Percentiles rank a stretch among this genome's conserved stretches.
phyloP scores from a whole-genome alignment of 2,113 vertebrate genomes.

The Cacatua alba region DNA sequence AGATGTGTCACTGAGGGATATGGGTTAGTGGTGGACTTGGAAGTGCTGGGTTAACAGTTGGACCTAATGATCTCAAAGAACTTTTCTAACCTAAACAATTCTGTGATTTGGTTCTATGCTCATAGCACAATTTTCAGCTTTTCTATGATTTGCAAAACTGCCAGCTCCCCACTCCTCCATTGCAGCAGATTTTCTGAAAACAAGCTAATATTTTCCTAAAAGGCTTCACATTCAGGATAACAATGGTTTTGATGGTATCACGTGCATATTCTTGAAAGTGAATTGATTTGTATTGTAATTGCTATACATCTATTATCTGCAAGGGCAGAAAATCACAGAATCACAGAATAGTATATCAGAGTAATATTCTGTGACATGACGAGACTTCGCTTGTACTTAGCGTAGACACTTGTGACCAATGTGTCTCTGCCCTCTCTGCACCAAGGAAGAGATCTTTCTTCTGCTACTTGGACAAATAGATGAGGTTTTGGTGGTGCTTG shows the following conservation, averaged over 20 bases:
- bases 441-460: background rate
- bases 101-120: background rate
- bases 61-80: background rate
- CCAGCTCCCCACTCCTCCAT: background rate
- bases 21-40: background rate
- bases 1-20: background rate
- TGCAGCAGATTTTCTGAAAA: background rate
- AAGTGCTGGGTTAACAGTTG: background rate
- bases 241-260: background rate
- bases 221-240: background rate
- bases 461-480: background rate
- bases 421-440: background rate
- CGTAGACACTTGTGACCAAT: background rate
- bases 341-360: background rate
- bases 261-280: background rate
- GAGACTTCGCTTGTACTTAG: background rate
- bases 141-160: fast-evolving
- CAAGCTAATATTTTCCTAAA: background rate
- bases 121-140: background rate
- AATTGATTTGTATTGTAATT: background rate
- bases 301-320: background rate
- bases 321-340: background rate
- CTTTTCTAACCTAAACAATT: background rate
- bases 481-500: background rate
- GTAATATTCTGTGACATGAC: background rate